These are phyloP conservation scores for Danio aesculapii DNA, from an alignment of 2,797 vertebrate genomes.

Conservation along the genomic window DNA sequence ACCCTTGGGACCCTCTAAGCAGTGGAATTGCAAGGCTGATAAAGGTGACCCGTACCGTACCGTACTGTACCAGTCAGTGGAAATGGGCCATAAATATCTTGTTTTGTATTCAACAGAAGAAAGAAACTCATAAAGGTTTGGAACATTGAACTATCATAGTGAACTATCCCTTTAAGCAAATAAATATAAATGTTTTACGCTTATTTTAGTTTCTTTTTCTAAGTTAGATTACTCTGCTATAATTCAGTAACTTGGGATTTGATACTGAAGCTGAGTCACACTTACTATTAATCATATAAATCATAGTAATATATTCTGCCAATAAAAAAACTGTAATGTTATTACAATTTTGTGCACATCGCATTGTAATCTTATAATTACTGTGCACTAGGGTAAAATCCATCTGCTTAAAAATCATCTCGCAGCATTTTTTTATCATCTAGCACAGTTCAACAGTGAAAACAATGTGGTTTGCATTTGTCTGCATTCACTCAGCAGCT, in stretches of 20 bases:
- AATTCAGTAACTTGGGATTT: not conserved
- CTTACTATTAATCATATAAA: constrained; percentile 1
- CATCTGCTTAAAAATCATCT: constrained; percentile 33
- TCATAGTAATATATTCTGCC: not conserved
- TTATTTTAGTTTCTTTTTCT: too few relatives aligned
- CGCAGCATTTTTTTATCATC: constrained; percentile 15
- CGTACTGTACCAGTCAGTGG: too few relatives aligned
- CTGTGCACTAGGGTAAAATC: not conserved
- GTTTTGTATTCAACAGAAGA: too few relatives aligned
- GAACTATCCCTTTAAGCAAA: too few relatives aligned
- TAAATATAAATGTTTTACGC: too few relatives aligned
- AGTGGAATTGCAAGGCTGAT: too few relatives aligned
- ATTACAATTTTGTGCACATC: not conserved
- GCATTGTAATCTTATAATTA: constrained; percentile 5
- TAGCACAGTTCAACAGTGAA: constrained; percentile 40
- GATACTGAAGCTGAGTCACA: not conserved
- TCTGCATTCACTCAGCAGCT: constrained; percentile 41
- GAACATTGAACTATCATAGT: too few relatives aligned
- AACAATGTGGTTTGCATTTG: constrained; percentile 27
- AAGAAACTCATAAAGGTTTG: too few relatives aligned
- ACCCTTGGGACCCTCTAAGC: too few relatives aligned
- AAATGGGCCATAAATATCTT: too few relatives aligned
- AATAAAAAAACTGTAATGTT: not conserved
- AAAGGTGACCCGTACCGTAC: too few relatives aligned
- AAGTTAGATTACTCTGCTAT: not conserved